Evolutionary conservation across 1,140 invertebrate species (phyloP), one percentile per base, ranked within the genome.

Genomic region (Lepidotrigona ventralis): DNA sequence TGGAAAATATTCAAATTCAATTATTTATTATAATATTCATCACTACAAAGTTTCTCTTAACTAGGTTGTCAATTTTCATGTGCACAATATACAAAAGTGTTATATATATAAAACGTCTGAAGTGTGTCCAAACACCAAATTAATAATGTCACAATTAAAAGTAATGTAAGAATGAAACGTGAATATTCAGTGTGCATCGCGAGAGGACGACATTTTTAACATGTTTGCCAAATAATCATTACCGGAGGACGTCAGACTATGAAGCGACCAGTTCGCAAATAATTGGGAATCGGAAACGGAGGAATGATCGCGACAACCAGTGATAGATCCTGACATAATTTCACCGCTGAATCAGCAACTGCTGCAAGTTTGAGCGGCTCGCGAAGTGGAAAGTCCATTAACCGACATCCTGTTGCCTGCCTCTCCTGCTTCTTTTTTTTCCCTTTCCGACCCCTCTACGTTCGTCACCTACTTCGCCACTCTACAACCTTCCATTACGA

Each of bases 261-360:
- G 1, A 15, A 6, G n/a, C n/a, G 63, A 29, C 1, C 26, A 0
- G 11, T 4, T 69, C 39, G n/a, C n/a, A 75, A 66, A 56, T 60
- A 68, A 81, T 2, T 23, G 33, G 19, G 46, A 23, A 69, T 8
- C 26, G 29, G 73, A 53, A 54, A 29, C 12, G 33, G 75, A 54
- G 51, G 26, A 64, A n/a, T 21, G 60, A 70, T 78, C 3, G 46
- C 56, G 75, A 54, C 81, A 68, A 39, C 73, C 23, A 46, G 23
- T 46, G 79, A 74, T 74, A n/a, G 81, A 66, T 85, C 58, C 56
- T 68, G 81, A 85, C 83, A 79, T 82, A 81, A 87, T 89, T 89
- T 84, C 75, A 69, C 63, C 79, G 88, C 84, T 89, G 88, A 89
- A 87, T 86, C 88, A 83, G 80, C 86, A 85, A 81, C 79, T 83